Evolutionary conservation across 2,797 vertebrate species (phyloP), one percentile per base, ranked within the genome.

Genomic region (Enteromius afrohamiltoni): DNA sequence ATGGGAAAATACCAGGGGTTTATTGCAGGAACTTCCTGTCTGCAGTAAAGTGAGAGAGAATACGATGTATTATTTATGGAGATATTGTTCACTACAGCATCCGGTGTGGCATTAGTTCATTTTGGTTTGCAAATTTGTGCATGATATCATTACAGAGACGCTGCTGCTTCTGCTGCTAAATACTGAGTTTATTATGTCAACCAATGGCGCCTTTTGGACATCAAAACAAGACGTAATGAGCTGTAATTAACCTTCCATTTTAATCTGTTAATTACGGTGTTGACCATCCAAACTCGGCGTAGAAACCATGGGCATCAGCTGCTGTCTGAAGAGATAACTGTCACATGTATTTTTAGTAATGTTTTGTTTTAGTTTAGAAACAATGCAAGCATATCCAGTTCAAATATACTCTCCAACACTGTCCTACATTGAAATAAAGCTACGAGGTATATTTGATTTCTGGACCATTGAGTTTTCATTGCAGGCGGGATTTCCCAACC

Each of bases 251-350:
- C 51, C 58, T 83, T 71, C 80, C 64, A 80, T 87, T 87, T 88
- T 85, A 87, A 88, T 86, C 83, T 78, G 83, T 78, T 85, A 86
- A 88, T 86, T 85, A 86, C 81, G 87, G 77, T 2, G 53, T n/a
- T 69, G 34, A 53, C 60, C 45, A 47, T 69, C 51, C 64, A 75
- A 73, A 75, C 34, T 47, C 68, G 23, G 13, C 17, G 13, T 47
- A 49, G 26, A 73, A 21, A 81, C 53, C 26, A 60, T 69, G 78
- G 49, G 42, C 65, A 69, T 60, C 68, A 71, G 53, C 23, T 73
- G 26, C 53, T 49, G 79, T 73, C 68, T 83, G 75, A 34, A 77
- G 53, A 60, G 34, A 60, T 60, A 60, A 76, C 31, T 0, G 51
- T 60, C 53, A 76, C 34, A 42, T 26, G 74, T 76, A 76, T 76